Evolutionary conservation across 1,140 invertebrate genomes (phyloP), one percentile per base, ranked within the genome.

Genomic region (Drosophila funebris): DNA sequence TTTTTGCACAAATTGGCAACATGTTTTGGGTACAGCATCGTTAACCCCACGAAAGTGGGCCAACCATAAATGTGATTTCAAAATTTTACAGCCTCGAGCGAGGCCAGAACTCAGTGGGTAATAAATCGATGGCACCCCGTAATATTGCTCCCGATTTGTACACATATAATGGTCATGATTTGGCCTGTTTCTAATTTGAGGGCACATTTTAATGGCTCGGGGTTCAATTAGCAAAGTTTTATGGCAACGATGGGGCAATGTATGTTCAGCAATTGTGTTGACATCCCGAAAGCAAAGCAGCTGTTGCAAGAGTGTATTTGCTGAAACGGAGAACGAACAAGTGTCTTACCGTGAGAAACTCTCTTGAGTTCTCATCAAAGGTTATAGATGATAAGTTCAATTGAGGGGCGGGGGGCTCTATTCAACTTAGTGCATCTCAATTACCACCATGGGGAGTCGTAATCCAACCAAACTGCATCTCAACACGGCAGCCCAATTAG

Each of bases 171-270:
- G 53, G 6, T 6, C 29, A 29, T 57, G 52, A 63, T 56, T 50
- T 57, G 60, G 52, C 60, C 52, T 41, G 39, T 54, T 70, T 63
- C 33, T 14, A 48, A 71, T 54, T 63, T 50, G 68, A 24, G 61
- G 33, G 29, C 68, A 71, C 31, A 71, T 63, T 70, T 70, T 70
- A 56, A 70, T 70, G 7, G 67, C 14, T 44, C 50, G 53, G 4
- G 4, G n/a, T 81, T 81, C 60, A 81, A 76, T 76, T 81, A 81
- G 73, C 73, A 61, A 33, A 73, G 39, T 81, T 81, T 81, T 73
- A 81, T 69, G 58, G 36, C 53, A 36, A 20, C 13, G 33, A 4
- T 46, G 27, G 6, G 16, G 37, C 18, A 44, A 36, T 43, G 33
- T 8, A 22, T 9, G 2, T 33, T 11, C 48, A 33, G 41, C 27